Conservation (phyloP, 2,888 invertebrate genomes). For the Allacma fusca region DNA sequence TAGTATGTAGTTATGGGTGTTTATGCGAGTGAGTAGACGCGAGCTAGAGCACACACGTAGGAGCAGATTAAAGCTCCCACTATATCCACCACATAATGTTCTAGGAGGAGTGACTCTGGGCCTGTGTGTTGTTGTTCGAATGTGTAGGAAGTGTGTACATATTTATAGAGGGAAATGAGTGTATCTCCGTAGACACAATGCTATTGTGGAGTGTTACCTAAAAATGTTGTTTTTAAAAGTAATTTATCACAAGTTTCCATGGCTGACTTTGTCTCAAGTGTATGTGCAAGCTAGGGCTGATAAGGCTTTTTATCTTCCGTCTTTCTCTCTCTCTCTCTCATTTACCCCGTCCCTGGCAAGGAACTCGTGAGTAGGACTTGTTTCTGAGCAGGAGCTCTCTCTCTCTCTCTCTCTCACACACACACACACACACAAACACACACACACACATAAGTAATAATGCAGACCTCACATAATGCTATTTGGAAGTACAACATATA, state of each 20-base stretch:
- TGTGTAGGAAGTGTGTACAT: not conserved
- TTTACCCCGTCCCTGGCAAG: too few relatives aligned
- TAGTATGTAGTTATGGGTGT: too few relatives aligned
- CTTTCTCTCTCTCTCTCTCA: not conserved
- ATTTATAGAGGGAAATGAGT: not conserved
- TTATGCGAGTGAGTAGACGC: too few relatives aligned
- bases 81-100: too few relatives aligned
- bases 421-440: not conserved
- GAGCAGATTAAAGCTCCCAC: too few relatives aligned
- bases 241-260: conserved; percentile 13
- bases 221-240: conserved; percentile 21
- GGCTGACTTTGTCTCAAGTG: conserved; percentile 10
- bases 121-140: too few relatives aligned
- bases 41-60: too few relatives aligned
- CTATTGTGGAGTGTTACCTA: not conserved
- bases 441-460: not conserved
- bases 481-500: conserved; percentile 33
- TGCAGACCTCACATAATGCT: conserved; percentile 33
- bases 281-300: not conserved
- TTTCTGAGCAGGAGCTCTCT: not conserved
- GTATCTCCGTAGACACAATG: not conserved
- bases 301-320: conserved; percentile 6
- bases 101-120: too few relatives aligned
- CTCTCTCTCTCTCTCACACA: not conserved
- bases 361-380: too few relatives aligned